Evolutionary conservation across 1,140 invertebrate species (phyloP).

Genomic region (Gonioctena quinquepunctata): DNA sequence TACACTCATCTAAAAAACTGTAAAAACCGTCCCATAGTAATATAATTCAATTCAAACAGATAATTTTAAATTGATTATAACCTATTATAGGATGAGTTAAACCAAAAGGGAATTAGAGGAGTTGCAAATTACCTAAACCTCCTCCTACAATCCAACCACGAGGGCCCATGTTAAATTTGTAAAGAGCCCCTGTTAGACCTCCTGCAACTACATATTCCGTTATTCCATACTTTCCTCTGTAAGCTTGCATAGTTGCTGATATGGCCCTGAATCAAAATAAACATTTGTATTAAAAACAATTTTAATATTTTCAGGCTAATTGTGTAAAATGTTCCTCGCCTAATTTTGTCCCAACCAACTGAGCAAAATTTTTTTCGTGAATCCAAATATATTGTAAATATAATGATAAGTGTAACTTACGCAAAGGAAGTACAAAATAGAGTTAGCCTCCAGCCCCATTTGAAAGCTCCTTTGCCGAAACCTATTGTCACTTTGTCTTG

Average conservation of each 20-base stretch:
- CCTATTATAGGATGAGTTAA: too few species aligned
- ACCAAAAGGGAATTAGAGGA: too few species aligned
- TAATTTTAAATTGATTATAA: neutral
- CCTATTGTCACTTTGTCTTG: conserved; percentile 67
- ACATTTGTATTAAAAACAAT: too few species aligned
- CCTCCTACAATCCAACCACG: conserved; percentile 68
- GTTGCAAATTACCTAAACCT: conserved; percentile 54
- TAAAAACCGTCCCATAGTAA: neutral
- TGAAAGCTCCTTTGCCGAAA: conserved; percentile 70
- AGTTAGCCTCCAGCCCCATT: conserved; percentile 67
- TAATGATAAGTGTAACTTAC: conserved; percentile 54
- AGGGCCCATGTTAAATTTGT: conserved; percentile 66
- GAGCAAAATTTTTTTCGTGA: too few species aligned
- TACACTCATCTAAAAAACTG: too few species aligned
- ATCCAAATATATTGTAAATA: too few species aligned
- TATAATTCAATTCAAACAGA: neutral
- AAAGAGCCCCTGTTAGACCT: conserved; percentile 63
- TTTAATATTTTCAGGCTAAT: too few species aligned
- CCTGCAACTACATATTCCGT: conserved; percentile 69
- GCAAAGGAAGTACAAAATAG: conserved; percentile 68
- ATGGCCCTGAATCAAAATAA: conserved; percentile 58
- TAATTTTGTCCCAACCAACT: too few species aligned
- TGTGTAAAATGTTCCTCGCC: too few species aligned
- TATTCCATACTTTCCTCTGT: conserved; percentile 66
- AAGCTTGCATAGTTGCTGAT: conserved; percentile 65